A percentile compares a stretch with the other conserved stretches of the same genome.
Conservation (phyloP, 2,113 vertebrate genomes). For the Leptocoma aspasia region DNA sequence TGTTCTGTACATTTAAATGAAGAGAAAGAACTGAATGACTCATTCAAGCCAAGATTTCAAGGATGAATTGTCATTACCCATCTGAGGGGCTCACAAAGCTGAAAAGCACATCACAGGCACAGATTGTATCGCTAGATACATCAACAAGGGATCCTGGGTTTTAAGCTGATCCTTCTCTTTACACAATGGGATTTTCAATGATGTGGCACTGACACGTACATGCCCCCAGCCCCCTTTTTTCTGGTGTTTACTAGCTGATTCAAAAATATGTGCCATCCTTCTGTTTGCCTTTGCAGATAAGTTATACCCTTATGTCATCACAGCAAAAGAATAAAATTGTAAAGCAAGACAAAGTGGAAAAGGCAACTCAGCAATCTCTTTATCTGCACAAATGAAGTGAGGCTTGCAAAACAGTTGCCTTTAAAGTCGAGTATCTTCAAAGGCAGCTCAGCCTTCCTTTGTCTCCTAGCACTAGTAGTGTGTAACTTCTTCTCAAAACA, state of each 20-base stretch:
- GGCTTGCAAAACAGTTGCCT: neutral
- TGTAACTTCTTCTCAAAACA: neutral
- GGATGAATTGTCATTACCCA: neutral
- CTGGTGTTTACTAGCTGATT: neutral
- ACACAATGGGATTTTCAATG: neutral
- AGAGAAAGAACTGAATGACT: neutral
- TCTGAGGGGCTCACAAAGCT: neutral
- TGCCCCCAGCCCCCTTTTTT: neutral
- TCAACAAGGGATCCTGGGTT: accelerated
- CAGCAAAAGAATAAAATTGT: neutral
- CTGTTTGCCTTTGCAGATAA: neutral
- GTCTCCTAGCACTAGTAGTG: neutral
- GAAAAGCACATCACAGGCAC: neutral
- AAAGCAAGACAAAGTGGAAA: neutral
- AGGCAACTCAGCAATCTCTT: neutral
- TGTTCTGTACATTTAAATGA: neutral
- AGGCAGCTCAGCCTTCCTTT: neutral
- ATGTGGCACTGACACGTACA: neutral
- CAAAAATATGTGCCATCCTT: neutral
- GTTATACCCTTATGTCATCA: neutral
- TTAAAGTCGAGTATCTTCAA: neutral
- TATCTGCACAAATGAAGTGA: neutral
- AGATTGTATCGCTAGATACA: neutral
- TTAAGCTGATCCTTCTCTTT: neutral
- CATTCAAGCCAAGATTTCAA: neutral